phyloP scores from a whole-genome alignment of 2,113 vertebrate species.

The Eolophus roseicapilla region DNA sequence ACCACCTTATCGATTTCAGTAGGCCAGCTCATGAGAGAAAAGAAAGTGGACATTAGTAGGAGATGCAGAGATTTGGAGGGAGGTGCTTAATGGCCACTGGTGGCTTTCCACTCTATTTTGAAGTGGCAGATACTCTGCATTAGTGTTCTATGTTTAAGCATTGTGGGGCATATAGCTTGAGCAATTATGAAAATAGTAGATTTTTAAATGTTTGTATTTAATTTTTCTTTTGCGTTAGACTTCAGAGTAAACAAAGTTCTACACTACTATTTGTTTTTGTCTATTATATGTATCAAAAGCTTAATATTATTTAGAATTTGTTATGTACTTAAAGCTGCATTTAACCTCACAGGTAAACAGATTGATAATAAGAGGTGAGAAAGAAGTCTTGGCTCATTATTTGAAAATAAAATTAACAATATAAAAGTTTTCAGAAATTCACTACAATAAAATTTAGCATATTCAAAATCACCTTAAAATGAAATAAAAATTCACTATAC shows the following conservation, averaged over 20 bases:
- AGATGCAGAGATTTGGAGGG: background rate
- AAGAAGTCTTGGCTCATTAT: background rate
- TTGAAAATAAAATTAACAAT: background rate
- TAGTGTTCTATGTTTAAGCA: background rate
- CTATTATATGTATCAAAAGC: conserved; percentile 53
- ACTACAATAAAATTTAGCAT: background rate
- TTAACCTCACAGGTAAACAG: conserved; percentile 61
- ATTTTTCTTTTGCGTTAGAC: background rate
- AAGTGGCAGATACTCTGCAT: background rate
- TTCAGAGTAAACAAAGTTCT: background rate
- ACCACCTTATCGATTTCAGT: background rate
- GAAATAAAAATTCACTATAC: background rate
- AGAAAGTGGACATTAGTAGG: background rate
- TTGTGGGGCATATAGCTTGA: background rate
- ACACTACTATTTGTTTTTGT: conserved; percentile 33
- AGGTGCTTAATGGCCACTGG: background rate
- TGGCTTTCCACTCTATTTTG: background rate
- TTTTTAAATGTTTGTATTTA: background rate
- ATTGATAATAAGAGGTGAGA: conserved; percentile 15
- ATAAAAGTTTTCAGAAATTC: background rate
- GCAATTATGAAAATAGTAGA: background rate
- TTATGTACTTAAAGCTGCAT: conserved; percentile 52
- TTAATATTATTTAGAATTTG: conserved; percentile 62
- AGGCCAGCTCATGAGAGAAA: background rate
- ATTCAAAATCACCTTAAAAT: background rate